These are phyloP conservation scores for Listronotus oregonensis DNA, from an alignment of 1,140 invertebrate species.

Conservation along the genomic window DNA sequence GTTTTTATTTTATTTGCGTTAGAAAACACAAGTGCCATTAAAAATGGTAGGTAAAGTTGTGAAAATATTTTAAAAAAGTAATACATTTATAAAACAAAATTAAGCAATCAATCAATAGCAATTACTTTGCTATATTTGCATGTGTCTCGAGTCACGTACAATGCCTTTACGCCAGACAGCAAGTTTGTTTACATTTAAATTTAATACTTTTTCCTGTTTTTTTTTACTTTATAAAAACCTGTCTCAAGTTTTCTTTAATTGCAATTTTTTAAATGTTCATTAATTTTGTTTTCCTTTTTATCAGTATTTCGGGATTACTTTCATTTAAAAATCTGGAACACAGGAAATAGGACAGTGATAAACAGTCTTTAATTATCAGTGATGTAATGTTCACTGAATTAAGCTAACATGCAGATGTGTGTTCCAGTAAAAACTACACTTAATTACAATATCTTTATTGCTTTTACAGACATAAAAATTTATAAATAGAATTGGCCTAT, in stretches of 20 bases:
- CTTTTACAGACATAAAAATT: background rate
- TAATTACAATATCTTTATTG: background rate
- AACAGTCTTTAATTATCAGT: conserved; percentile 8
- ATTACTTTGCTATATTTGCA: too few species aligned
- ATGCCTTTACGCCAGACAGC: background rate
- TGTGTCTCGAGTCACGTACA: background rate
- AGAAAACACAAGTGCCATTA: conserved; percentile 17
- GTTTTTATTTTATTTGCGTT: conserved; percentile 13
- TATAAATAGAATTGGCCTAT: background rate
- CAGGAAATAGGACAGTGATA: conserved; percentile 4
- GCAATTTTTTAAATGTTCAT: too few species aligned
- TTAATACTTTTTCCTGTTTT: too few species aligned
- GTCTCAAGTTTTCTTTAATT: too few species aligned
- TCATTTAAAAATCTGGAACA: background rate
- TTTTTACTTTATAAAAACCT: too few species aligned
- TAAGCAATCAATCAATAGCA: too few species aligned
- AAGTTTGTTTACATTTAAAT: too few species aligned
- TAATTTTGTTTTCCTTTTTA: too few species aligned
- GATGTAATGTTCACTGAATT: conserved; percentile 2
- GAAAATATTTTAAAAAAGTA: too few species aligned
- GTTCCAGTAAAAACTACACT: background rate
- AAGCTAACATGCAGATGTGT: conserved; percentile 4
- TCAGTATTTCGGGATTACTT: background rate
- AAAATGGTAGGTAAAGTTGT: conserved; percentile 14
- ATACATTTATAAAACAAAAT: too few species aligned